Percentiles rank a stretch among this genome's conserved stretches.
phyloP scores from a whole-genome alignment of 2,113 vertebrate species.

The Rhombomys opimus region DNA sequence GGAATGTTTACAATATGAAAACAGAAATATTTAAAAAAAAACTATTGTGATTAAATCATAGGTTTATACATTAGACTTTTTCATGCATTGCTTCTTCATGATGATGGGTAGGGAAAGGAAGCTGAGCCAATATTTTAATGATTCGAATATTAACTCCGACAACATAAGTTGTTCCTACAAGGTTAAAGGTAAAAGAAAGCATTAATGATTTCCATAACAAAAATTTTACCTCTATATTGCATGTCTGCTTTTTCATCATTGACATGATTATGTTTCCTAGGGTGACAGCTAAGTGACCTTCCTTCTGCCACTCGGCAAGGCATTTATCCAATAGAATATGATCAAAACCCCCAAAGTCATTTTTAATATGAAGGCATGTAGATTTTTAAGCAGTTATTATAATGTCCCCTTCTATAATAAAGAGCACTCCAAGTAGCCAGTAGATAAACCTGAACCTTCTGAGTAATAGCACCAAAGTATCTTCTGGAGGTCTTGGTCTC shows the following conservation, averaged over 20 bases:
- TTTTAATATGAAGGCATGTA: neutral
- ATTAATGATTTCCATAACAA: neutral
- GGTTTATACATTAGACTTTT: neutral
- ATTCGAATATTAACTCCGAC: neutral
- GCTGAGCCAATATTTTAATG: neutral
- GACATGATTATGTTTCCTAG: accelerated
- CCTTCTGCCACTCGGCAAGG: neutral
- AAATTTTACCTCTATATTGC: neutral
- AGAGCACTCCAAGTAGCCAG: neutral
- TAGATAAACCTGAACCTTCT: neutral
- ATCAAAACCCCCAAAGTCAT: neutral
- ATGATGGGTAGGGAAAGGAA: neutral
- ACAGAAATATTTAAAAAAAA: neutral
- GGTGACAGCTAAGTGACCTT: neutral
- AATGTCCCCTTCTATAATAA: neutral
- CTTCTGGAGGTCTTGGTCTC: no score
- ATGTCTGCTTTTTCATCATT: neutral
- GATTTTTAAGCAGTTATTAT: neutral
- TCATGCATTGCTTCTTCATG: neutral
- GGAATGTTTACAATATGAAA: neutral
- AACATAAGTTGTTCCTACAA: neutral
- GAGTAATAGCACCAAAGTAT: neutral
- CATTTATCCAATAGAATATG: neutral
- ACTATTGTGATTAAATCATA: neutral
- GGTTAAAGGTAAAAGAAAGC: neutral